Conservation (phyloP, 1,140 invertebrate genomes). For the Trichonephila inaurata region DNA sequence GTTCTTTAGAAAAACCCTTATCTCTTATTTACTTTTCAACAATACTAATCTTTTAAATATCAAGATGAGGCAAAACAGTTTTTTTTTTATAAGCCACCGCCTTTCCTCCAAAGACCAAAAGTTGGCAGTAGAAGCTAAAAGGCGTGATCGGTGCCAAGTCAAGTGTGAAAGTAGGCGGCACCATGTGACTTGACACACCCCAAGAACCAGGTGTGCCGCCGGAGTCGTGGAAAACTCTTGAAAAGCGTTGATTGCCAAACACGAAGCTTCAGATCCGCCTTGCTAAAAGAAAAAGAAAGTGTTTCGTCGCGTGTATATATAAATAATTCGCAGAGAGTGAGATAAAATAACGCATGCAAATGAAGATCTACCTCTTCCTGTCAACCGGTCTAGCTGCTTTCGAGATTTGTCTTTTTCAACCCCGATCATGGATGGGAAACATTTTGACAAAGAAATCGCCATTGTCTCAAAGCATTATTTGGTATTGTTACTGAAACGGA, state of each 20-base stretch:
- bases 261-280: conserved; percentile 46
- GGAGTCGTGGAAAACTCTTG: conserved; percentile 20
- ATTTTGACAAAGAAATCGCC: neutral
- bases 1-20: conserved; percentile 5
- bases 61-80: neutral
- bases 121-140: conserved; percentile 42
- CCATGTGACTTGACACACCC: conserved; percentile 51
- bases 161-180: conserved; percentile 59
- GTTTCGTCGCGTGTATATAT: conserved; percentile 4
- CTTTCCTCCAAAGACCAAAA: conserved; percentile 1
- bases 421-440: neutral
- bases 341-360: conserved; percentile 50
- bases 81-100: neutral
- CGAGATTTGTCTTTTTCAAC: neutral
- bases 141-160: conserved; percentile 48
- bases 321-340: conserved; percentile 21
- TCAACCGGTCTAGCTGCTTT: conserved; percentile 51
- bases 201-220: conserved; percentile 19
- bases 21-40: conserved; percentile 13
- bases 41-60: conserved; percentile 36
- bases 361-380: conserved; percentile 55
- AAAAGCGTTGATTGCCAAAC: conserved; percentile 62
- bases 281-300: neutral
- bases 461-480: neutral
- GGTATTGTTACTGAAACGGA: neutral